Conservation (phyloP, 2,888 invertebrate species). For the Lycocerus yunnanus region DNA sequence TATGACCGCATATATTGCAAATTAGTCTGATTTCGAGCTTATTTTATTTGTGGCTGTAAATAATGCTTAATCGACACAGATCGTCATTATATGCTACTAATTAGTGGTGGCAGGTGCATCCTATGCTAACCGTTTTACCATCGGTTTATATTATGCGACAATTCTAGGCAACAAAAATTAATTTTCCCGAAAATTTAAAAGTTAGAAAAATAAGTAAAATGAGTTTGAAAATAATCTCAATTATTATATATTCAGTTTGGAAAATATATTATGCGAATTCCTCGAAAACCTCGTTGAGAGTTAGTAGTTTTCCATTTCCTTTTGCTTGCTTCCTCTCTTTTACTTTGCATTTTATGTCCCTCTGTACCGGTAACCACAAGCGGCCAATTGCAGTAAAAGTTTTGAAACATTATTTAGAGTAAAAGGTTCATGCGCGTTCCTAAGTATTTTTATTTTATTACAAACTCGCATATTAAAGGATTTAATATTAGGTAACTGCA, state of each 20-base stretch:
- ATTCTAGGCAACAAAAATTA: background rate
- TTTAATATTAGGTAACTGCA: slow-evolving; percentile 9
- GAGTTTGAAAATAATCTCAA: background rate
- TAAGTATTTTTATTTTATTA: slow-evolving; percentile 33
- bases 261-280: slow-evolving; percentile 14
- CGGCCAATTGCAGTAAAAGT: slow-evolving; percentile 51
- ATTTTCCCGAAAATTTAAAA: background rate
- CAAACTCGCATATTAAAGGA: slow-evolving; percentile 28
- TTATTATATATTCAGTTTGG: slow-evolving; percentile 2
- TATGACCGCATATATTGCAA: background rate
- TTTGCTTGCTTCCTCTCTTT: slow-evolving; percentile 29
- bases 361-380: slow-evolving; percentile 44
- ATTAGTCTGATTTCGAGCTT: slow-evolving; percentile 8
- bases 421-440: slow-evolving; percentile 40
- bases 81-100: slow-evolving; percentile 56
- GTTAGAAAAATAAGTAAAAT: background rate
- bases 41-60: slow-evolving; percentile 44
- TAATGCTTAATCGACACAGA: slow-evolving; percentile 56
- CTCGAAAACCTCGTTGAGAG: slow-evolving; percentile 13
- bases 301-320: slow-evolving; percentile 30
- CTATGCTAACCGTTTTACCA: slow-evolving; percentile 40
- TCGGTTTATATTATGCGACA: background rate
- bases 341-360: slow-evolving; percentile 41
- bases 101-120: slow-evolving; percentile 57
- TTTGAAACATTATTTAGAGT: slow-evolving; percentile 47